Conservation (phyloP, 2,113 vertebrate species). For the Percopsis transmontana region DNA sequence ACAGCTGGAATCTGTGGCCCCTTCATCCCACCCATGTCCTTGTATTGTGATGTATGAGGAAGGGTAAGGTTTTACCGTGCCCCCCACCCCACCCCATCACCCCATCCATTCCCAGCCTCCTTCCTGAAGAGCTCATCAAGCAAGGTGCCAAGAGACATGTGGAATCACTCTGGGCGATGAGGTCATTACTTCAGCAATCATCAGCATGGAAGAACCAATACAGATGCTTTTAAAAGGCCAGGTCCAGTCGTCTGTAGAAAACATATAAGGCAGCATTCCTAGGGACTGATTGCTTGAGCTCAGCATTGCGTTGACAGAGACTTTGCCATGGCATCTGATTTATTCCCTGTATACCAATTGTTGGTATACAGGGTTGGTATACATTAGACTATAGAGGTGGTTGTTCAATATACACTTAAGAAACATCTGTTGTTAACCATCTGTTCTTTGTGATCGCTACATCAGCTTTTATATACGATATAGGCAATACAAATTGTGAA, state of each 20-base stretch:
- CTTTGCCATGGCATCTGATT: neutral
- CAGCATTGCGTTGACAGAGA: slow-evolving; percentile 9
- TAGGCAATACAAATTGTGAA: too few species aligned
- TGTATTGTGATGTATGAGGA: slow-evolving; percentile 24
- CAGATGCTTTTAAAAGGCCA: slow-evolving; percentile 38
- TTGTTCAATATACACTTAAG: too few species aligned
- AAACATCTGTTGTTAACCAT: too few species aligned
- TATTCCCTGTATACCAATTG: neutral
- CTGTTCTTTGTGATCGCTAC: too few species aligned
- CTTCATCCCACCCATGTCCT: slow-evolving; percentile 34
- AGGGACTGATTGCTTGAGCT: slow-evolving; percentile 24
- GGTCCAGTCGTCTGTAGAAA: slow-evolving; percentile 48
- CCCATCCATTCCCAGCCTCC: neutral
- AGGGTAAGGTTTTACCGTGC: slow-evolving; percentile 16
- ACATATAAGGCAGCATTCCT: slow-evolving; percentile 28
- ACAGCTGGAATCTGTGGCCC: slow-evolving; percentile 36
- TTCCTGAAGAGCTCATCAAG: slow-evolving; percentile 38
- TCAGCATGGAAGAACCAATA: slow-evolving; percentile 37
- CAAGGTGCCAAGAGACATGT: slow-evolving; percentile 20
- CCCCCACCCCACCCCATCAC: neutral
- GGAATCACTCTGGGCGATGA: slow-evolving; percentile 27
- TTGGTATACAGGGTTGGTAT: too few species aligned
- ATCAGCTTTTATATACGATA: too few species aligned
- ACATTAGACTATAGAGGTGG: too few species aligned
- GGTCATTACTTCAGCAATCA: slow-evolving; percentile 32